Conservation (phyloP, 2,888 invertebrate species). For the Drosophila kambysellisi region DNA sequence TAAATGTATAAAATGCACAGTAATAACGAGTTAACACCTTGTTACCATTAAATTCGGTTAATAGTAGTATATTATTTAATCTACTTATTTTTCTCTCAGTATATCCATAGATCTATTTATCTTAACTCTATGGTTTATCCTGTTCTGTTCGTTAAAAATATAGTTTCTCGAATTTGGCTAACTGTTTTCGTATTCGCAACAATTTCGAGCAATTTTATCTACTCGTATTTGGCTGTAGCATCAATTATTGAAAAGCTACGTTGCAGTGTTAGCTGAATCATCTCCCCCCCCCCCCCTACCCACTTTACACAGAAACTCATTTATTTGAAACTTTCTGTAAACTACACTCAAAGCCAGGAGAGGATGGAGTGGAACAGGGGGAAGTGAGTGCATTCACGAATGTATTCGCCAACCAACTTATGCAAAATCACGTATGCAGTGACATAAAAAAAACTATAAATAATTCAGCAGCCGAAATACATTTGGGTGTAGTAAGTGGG, state of each 20-base stretch:
- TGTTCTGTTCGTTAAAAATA: not conserved
- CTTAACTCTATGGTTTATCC: constrained; percentile 17
- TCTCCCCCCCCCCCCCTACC: not conserved
- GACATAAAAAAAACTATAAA: constrained; percentile 67
- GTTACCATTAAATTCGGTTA: not conserved
- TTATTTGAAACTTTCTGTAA: constrained; percentile 32
- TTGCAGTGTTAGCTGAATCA: constrained; percentile 1
- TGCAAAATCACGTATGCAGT: constrained; percentile 68
- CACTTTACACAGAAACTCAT: constrained; percentile 2
- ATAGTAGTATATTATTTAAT: not conserved
- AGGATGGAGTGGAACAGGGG: not conserved
- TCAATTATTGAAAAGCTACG: constrained; percentile 59
- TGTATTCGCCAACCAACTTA: constrained; percentile 52
- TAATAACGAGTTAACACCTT: not conserved
- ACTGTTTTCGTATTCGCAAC: constrained; percentile 21
- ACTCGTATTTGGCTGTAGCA: constrained; percentile 21
- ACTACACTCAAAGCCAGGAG: not conserved
- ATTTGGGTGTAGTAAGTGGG: constrained; percentile 37
- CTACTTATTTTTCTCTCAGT: not conserved
- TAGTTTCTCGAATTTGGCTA: constrained; percentile 24
- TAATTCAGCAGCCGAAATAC: constrained; percentile 65
- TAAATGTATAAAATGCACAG: not conserved
- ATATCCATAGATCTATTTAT: not conserved
- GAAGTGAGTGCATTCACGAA: not conserved
- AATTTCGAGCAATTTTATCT: constrained; percentile 44